A percentile compares a stretch with the other conserved stretches of the same genome.
Evolutionary conservation across 2,797 vertebrate species (phyloP).

Genomic region (Benthosema pterotum): DNA sequence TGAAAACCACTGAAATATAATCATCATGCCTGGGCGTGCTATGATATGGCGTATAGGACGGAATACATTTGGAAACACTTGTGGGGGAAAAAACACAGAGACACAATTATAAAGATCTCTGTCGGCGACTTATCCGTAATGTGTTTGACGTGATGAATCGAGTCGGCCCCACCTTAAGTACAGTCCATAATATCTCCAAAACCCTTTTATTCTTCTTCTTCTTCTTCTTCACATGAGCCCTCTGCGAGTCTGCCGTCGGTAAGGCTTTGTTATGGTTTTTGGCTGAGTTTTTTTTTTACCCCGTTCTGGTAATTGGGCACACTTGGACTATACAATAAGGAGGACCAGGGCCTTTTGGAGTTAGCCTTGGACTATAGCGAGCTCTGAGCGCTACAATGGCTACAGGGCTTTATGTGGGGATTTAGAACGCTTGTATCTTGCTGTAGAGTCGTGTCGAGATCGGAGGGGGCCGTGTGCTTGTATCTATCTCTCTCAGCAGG

Average conservation of each 20-base stretch:
- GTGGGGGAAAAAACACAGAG: too few species aligned
- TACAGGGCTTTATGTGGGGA: conserved; percentile 18
- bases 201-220: conserved; percentile 16
- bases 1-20: too few species aligned
- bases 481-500: conserved; percentile 44
- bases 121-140: neutral
- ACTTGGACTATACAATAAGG: conserved; percentile 47
- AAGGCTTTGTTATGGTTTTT: conserved; percentile 47
- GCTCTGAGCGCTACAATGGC: conserved; percentile 31
- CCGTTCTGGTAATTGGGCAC: conserved; percentile 46
- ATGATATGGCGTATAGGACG: too few species aligned
- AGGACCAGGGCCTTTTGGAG: conserved; percentile 43
- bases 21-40: neutral
- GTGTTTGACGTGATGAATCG: conserved; percentile 11
- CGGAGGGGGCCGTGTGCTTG: conserved; percentile 35
- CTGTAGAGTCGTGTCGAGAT: conserved; percentile 33
- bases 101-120: too few species aligned
- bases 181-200: conserved; percentile 19
- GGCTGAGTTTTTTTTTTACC: too few species aligned
- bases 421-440: conserved; percentile 14
- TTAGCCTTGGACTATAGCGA: conserved; percentile 40
- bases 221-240: conserved; percentile 4
- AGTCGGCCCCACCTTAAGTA: conserved; percentile 1
- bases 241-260: conserved; percentile 9
- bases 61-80: neutral